Percentiles rank a stretch among this genome's conserved stretches.
Conservation (phyloP, 2,113 vertebrate species). For the Hypomesus transpacificus region DNA sequence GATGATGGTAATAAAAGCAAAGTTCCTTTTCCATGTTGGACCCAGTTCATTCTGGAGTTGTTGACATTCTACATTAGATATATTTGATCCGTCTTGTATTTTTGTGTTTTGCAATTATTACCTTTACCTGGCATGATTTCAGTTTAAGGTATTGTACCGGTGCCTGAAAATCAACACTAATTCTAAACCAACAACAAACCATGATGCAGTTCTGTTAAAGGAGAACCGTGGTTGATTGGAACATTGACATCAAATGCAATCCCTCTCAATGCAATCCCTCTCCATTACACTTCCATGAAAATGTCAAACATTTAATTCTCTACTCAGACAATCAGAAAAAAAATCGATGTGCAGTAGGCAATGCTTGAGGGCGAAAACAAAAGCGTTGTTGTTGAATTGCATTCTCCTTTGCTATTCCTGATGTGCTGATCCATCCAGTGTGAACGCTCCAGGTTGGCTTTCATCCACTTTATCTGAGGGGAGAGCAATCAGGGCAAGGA, state of each 20-base stretch:
- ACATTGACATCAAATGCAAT: too few relatives aligned
- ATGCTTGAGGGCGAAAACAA: conserved; percentile 4
- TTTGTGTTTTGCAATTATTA: conserved; percentile 54
- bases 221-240: too few relatives aligned
- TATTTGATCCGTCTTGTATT: conserved; percentile 51
- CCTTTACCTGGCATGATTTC: conserved; percentile 9
- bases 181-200: too few relatives aligned
- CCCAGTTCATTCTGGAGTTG: conserved; percentile 41
- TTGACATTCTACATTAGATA: conserved; percentile 56
- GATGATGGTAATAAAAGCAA: conserved; percentile 66
- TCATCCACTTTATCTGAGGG: conserved; percentile 39
- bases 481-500: conserved; percentile 30
- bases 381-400: conserved; percentile 14
- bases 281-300: too few relatives aligned
- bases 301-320: too few relatives aligned
- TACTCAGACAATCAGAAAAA: background rate
- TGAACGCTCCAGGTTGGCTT: conserved; percentile 14
- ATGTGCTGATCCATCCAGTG: conserved; percentile 36
- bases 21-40: conserved; percentile 50
- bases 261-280: too few relatives aligned
- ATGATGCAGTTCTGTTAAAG: too few relatives aligned
- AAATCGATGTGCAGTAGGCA: background rate
- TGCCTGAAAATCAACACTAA: too few relatives aligned
- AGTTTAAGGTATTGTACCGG: too few relatives aligned
- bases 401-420: conserved; percentile 12